phyloP scores from a whole-genome alignment of 2,797 vertebrate genomes.

The Sebastes glaucus region DNA sequence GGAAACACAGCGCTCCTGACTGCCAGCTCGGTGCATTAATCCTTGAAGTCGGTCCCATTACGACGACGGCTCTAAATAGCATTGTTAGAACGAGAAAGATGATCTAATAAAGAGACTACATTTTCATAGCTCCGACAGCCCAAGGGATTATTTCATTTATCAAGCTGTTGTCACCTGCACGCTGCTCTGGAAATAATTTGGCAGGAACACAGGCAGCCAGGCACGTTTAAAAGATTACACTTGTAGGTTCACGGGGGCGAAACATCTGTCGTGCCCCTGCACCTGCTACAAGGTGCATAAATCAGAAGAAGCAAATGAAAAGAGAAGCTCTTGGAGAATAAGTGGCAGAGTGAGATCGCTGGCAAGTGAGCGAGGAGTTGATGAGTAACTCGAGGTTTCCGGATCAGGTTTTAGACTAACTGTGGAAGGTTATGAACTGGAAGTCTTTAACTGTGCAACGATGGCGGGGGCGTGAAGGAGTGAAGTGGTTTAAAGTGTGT shows the following conservation, averaged over 20 bases:
- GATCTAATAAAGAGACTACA: constrained; percentile 61
- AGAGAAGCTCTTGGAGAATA: constrained; percentile 16
- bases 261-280: constrained; percentile 47
- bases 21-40: constrained; percentile 45
- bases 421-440: constrained; percentile 37
- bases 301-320: constrained; percentile 32
- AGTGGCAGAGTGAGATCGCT: not conserved
- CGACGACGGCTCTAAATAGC: constrained; percentile 52
- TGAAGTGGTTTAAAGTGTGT: not conserved
- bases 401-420: constrained; percentile 52
- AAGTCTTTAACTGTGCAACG: constrained; percentile 34
- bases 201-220: constrained; percentile 33
- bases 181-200: constrained; percentile 58
- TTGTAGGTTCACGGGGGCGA: constrained; percentile 38
- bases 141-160: constrained; percentile 59
- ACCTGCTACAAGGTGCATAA: constrained; percentile 38
- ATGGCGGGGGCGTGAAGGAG: not conserved
- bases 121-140: constrained; percentile 39
- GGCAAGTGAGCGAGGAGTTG: constrained; percentile 19
- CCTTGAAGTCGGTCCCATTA: constrained; percentile 49
- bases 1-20: constrained; percentile 29
- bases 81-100: constrained; percentile 46
- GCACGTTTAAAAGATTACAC: constrained; percentile 51
- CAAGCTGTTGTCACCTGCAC: constrained; percentile 60
- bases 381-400: constrained; percentile 62